Conservation (phyloP, 1,140 invertebrate species). For the Antheraea pernyi region DNA sequence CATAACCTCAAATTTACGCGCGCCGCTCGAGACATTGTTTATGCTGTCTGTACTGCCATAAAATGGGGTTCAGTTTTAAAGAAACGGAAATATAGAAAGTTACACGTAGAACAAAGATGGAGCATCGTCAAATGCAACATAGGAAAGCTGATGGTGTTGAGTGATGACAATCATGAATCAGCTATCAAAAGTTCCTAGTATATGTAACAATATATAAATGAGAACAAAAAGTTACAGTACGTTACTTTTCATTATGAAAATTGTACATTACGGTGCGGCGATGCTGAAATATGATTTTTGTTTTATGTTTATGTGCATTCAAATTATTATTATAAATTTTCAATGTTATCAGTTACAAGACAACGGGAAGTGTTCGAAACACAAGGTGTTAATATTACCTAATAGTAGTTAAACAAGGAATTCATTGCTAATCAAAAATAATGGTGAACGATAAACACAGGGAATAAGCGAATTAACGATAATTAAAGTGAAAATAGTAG, state of each 20-base stretch:
- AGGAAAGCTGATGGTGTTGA: slow-evolving; percentile 21
- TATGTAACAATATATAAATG: not conserved
- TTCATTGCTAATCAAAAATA: not conserved
- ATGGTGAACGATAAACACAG: not conserved
- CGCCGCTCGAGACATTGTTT: slow-evolving; percentile 68
- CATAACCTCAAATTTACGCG: slow-evolving; percentile 72
- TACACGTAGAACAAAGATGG: slow-evolving; percentile 35
- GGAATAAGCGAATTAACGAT: slow-evolving; percentile 5
- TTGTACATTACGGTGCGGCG: not conserved
- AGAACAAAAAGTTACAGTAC: not conserved
- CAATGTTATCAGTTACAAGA: slow-evolving; percentile 24
- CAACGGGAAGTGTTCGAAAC: slow-evolving; percentile 27
- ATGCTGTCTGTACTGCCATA: slow-evolving; percentile 52
- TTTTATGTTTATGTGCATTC: too few relatives aligned
- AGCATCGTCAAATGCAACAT: slow-evolving; percentile 29
- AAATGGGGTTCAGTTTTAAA: slow-evolving; percentile 56
- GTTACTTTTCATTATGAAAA: not conserved
- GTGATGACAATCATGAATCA: slow-evolving; percentile 9
- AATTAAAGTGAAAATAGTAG: slow-evolving; percentile 4
- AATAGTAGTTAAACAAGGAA: slow-evolving; percentile 11
- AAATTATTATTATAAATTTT: too few relatives aligned
- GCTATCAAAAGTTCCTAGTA: slow-evolving; percentile 5
- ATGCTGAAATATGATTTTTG: too few relatives aligned
- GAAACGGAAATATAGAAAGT: slow-evolving; percentile 39
- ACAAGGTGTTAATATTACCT: slow-evolving; percentile 18